Evolutionary conservation across 2,888 invertebrate genomes (phyloP).

Genomic region (Penaeus monodon): DNA sequence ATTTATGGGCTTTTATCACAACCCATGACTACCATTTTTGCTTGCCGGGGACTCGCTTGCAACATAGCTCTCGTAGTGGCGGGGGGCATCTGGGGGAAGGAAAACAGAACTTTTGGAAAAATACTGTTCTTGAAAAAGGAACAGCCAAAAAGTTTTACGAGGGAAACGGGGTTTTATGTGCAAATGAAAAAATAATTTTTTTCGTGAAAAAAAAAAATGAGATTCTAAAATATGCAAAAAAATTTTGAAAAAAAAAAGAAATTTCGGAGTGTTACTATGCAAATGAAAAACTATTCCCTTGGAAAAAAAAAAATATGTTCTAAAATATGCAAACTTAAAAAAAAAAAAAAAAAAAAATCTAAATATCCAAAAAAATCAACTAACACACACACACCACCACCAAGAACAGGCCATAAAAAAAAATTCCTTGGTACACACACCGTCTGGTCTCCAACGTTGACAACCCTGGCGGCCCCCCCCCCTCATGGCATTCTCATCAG

Average conservation of each 20-base stretch:
- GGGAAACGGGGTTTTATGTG: no score
- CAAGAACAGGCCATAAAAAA: conserved; percentile 1
- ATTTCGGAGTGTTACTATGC: no score
- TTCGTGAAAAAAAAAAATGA: no score
- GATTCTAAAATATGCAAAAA: no score
- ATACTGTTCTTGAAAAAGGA: neutral
- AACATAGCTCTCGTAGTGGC: conserved; percentile 95
- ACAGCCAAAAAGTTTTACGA: no score
- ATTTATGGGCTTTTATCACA: conserved; percentile 94
- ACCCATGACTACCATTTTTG: conserved; percentile 92
- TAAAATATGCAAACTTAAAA: no score
- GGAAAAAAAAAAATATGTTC: no score
- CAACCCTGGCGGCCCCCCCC: conserved; percentile 93
- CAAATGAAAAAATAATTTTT: no score
- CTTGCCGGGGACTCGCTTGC: conserved; percentile 93
- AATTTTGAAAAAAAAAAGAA: no score
- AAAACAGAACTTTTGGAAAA: neutral
- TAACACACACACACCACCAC: no score
- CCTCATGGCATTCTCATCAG: conserved; percentile 98
- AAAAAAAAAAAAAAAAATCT: neutral
- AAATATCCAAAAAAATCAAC: neutral
- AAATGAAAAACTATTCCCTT: no score
- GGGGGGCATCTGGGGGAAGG: conserved; percentile 84
- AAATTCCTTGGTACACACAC: conserved; percentile 35
- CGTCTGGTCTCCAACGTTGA: conserved; percentile 72